Evolutionary conservation across 2,888 invertebrate genomes (phyloP).

Genomic region (Tupiocoris notatus): DNA sequence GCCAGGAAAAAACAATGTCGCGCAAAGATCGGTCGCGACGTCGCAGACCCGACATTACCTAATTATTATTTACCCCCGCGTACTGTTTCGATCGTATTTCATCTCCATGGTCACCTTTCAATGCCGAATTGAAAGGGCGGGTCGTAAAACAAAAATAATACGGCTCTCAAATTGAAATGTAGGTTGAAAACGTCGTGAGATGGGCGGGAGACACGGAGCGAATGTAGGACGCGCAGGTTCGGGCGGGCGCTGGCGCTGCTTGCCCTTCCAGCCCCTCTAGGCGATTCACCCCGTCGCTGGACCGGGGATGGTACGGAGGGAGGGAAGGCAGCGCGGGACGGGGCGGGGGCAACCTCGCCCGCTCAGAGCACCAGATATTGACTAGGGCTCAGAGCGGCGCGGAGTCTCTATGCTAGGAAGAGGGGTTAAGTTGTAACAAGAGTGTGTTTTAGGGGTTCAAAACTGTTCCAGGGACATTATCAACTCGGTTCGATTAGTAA

Average conservation of each 20-base stretch:
- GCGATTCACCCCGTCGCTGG: neutral
- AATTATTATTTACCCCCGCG: too few relatives aligned
- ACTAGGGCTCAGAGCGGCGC: constrained; percentile 39
- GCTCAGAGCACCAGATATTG: constrained; percentile 34
- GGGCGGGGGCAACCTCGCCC: constrained; percentile 12
- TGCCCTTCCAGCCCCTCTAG: neutral
- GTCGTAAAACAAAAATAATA: too few relatives aligned
- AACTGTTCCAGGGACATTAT: neutral
- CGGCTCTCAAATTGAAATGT: constrained; percentile 30
- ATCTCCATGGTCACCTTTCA: too few relatives aligned
- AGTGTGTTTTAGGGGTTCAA: constrained; percentile 7
- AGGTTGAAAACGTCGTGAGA: constrained; percentile 31
- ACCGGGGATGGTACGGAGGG: neutral
- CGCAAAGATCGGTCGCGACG: too few relatives aligned
- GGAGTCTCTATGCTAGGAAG: constrained; percentile 34
- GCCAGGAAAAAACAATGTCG: too few relatives aligned
- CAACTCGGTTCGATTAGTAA: neutral
- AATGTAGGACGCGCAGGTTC: constrained; percentile 38
- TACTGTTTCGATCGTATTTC: too few relatives aligned
- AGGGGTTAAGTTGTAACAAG: constrained; percentile 22
- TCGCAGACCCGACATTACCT: too few relatives aligned
- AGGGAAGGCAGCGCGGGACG: neutral
- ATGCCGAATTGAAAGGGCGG: too few relatives aligned
- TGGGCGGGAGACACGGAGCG: neutral
- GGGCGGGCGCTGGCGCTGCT: neutral